Conservation (phyloP, 2,888 invertebrate species). For the Leucoptera coffeella region DNA sequence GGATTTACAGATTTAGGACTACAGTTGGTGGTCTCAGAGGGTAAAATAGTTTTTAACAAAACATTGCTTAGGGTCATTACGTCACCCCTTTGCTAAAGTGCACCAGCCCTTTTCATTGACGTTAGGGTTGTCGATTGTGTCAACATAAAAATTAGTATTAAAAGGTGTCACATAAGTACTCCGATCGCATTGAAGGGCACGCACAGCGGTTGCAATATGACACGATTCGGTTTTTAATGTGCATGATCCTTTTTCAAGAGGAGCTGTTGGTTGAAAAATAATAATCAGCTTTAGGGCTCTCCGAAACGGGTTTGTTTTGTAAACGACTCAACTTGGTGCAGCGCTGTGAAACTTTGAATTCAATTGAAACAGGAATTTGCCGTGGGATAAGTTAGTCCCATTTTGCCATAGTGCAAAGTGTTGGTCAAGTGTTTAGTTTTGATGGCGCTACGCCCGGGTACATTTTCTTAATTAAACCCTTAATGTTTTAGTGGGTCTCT, state of each 20-base stretch:
- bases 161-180: slow-evolving; percentile 41
- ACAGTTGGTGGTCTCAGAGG: slow-evolving; percentile 36
- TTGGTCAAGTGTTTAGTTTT: slow-evolving; percentile 20
- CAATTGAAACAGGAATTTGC: no score
- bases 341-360: no score
- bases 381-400: no score
- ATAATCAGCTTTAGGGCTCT: no score
- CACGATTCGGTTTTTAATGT: slow-evolving; percentile 27
- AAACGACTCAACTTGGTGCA: no score
- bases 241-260: slow-evolving; percentile 12
- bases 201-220: slow-evolving; percentile 14
- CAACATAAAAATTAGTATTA: slow-evolving; percentile 38
- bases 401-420: slow-evolving; percentile 24
- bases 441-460: slow-evolving; percentile 14
- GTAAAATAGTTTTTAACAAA: slow-evolving; percentile 10
- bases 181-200: slow-evolving; percentile 29
- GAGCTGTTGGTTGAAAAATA: no score
- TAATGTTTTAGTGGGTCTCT: slow-evolving; percentile 16
- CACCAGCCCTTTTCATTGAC: slow-evolving; percentile 26
- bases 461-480: slow-evolving; percentile 26
- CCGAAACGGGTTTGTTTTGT: no score
- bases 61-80: neutral
- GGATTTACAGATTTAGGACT: slow-evolving; percentile 29
- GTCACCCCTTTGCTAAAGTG: slow-evolving; percentile 26
- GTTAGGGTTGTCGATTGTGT: slow-evolving; percentile 30